These are phyloP conservation scores for Biston stratarius DNA, from an alignment of 2,888 invertebrate species.

Conservation along the genomic window DNA sequence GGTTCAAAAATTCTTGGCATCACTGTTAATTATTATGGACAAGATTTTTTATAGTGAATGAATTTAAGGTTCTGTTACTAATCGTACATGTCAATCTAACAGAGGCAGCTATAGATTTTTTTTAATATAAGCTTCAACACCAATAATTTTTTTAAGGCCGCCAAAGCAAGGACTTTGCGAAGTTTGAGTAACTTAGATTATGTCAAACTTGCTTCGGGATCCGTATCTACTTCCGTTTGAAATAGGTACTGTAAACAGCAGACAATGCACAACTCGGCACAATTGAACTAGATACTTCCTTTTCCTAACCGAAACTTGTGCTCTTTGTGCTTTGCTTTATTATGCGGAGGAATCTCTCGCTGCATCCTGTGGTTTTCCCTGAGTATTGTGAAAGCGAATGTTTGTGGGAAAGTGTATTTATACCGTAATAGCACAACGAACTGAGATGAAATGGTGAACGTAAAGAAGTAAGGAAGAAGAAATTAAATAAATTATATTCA, in stretches of 20 bases:
- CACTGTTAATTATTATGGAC: no score
- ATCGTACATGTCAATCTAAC: no score
- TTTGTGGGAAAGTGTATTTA: neutral
- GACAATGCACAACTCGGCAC: conserved; percentile 27
- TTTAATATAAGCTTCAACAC: neutral
- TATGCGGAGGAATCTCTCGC: neutral
- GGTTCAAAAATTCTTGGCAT: no score
- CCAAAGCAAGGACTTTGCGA: conserved; percentile 5
- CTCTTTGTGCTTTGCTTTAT: conserved; percentile 10
- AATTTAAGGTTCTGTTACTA: no score
- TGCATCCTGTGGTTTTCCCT: neutral
- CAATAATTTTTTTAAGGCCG: neutral
- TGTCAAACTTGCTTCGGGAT: conserved; percentile 28
- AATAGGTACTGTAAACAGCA: conserved; percentile 22
- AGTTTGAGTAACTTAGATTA: conserved; percentile 23
- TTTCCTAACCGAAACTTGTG: conserved; percentile 8
- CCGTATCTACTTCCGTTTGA: conserved; percentile 5
- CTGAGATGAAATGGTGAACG: no score
- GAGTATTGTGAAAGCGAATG: neutral
- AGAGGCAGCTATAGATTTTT: no score
- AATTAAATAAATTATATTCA: no score
- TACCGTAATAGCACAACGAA: no score
- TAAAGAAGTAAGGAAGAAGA: no score
- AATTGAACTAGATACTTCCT: conserved; percentile 21
- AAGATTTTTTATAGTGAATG: no score